Evolutionary conservation across 2,888 invertebrate species (phyloP), one percentile per base, ranked within the genome.

Genomic region (Pomacea canaliculata): DNA sequence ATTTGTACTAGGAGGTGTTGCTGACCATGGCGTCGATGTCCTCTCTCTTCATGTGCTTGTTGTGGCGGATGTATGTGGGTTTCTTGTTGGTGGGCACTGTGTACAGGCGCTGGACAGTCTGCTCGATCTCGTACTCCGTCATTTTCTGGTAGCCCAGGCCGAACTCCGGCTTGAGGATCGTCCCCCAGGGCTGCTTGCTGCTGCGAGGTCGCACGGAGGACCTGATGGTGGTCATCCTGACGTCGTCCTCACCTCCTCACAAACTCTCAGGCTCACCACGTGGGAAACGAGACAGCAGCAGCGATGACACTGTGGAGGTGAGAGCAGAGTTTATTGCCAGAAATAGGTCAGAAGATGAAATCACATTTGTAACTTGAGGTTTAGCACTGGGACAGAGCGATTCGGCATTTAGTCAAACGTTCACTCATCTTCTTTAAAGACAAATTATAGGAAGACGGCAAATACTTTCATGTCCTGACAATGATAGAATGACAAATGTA

Each of bases 141-240:
- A 90, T 85, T 79, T 86, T 88, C 84, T 90, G 90, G 80, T 89
- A 84, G 18, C 90, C 90, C 73, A 90, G 76, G 46, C 89, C 89
- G 78, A 88, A 90, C 74, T 88, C 88, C 9, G 90, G 89, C 76
- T 88, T 84, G 10, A 90, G 79, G n/a, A 90, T 89, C 16, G 89
- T 90, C 0, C 90, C 90, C 90, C 90, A 90, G 13, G 88, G 87
- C 80, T 87, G 85, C 76, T 89, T 90, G 63, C 82, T 81, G 66
- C 83, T 83, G n/a, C 80, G 80, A 1, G 89, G 88, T 18, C 86
- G 83, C n/a, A 89, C 89, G 18, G 89, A 89, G 1, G 89, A 89
- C 23, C 87, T 80, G n/a, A 88, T 82, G 5, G 85, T 77, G 16
- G 84, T 81, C 86, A 86, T 87, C 72, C 59, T 73, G 62, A 10